Evolutionary conservation across 2,888 invertebrate species (phyloP), one percentile per base, ranked within the genome.

Genomic region (Phanerotoma sp.): DNA sequence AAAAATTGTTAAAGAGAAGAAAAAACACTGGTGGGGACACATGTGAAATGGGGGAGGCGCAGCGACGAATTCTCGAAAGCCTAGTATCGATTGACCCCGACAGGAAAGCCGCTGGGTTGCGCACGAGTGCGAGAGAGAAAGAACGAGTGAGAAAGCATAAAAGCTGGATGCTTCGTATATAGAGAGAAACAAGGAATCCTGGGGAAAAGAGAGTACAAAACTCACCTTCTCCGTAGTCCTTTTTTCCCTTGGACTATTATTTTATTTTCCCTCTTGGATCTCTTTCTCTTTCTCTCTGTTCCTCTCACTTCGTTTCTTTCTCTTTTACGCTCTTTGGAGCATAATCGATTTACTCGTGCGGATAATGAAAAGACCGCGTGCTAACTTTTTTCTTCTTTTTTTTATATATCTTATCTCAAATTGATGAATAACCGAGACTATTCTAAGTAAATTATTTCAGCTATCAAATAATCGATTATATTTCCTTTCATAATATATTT

Each of bases 1-100:
- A n/a, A 33, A 11, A 21, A 47, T 13, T n/a, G 44, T 30, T n/a
- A 38, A 38, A 11, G 20, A 38, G 18, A 16, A 18, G 45, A 46
- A 48, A 58, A 46, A 44, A 47, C 55, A 57, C 48, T 49, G 25
- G 25, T 52, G 42, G 30, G 51, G 54, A 41, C 55, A 44, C 37
- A 33, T 10, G 42, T 33, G 28, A 51, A 33, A 48, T 5, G 11
- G 33, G 15, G 53, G 42, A 48, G 50, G 50, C 37, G 38, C 40
- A 44, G 30, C 46, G 44, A 50, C 21, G 32, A 57, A 40, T 46
- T 54, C 51, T 60, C 56, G 57, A 60, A 58, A 62, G 60, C 61
- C 61, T 62, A 60, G 62, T 63, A 63, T 63, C 62, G 62, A 63
- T 63, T 63, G 62, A 63, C 62, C 62, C 60, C 62, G 55, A 63